phyloP scores from a whole-genome alignment of 2,888 invertebrate species.

The Corbicula japonica region DNA sequence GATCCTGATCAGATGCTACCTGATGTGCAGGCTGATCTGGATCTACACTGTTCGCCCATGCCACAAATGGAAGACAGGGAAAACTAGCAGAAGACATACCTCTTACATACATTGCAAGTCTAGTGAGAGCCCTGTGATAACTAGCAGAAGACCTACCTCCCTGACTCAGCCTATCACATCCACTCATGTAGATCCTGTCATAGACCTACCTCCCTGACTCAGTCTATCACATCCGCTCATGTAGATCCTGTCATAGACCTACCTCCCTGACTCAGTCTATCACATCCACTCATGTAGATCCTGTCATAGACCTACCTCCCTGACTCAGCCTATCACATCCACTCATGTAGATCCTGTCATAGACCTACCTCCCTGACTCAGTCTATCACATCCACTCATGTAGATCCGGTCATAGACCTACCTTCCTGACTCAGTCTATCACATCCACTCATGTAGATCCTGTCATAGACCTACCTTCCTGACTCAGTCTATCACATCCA shows the following conservation, averaged over 20 bases:
- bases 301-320: neutral
- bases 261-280: neutral
- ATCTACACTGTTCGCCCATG: too few relatives aligned
- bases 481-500: neutral
- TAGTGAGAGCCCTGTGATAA: too few relatives aligned
- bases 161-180: neutral
- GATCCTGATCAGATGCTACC: too few relatives aligned
- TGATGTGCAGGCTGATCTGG: too few relatives aligned
- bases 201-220: neutral
- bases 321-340: neutral
- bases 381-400: neutral
- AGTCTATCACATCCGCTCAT: neutral
- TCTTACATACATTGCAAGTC: too few relatives aligned
- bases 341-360: neutral
- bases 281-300: neutral
- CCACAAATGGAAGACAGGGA: too few relatives aligned
- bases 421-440: neutral
- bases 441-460: neutral
- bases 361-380: neutral
- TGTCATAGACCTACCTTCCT: neutral
- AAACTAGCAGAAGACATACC: too few relatives aligned
- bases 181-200: neutral
- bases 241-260: neutral
- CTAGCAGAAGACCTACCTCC: neutral
- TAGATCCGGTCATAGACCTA: neutral